phyloP scores from a whole-genome alignment of 2,888 invertebrate genomes.

The Ophion ventricosus region DNA sequence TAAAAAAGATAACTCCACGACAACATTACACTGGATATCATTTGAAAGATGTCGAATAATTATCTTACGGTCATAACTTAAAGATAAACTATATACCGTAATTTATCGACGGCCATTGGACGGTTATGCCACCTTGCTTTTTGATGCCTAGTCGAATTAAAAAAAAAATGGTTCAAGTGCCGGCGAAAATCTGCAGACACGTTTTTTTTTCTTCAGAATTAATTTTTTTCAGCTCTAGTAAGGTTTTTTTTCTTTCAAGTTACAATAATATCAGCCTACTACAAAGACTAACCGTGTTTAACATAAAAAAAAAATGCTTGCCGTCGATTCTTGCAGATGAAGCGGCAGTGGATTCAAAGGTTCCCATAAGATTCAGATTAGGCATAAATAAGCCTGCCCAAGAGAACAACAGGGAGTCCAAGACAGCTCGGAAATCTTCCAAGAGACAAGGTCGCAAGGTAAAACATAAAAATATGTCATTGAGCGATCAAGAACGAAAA shows the following conservation, averaged over 20 bases:
- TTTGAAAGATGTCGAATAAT: no score
- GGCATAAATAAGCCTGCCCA: constrained; percentile 76
- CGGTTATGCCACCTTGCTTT: no score
- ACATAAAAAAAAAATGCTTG: neutral
- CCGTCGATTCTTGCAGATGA: constrained; percentile 69
- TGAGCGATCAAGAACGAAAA: constrained; percentile 73
- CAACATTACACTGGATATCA: no score
- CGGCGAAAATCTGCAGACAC: neutral
- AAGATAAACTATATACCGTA: no score
- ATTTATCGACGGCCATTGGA: no score
- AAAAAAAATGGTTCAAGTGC: neutral
- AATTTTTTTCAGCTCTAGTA: neutral
- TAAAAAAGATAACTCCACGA: no score
- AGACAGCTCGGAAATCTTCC: constrained; percentile 76
- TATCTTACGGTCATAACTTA: no score
- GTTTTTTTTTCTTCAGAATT: neutral
- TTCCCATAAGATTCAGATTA: constrained; percentile 75
- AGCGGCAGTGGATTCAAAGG: constrained; percentile 74
- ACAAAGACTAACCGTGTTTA: neutral
- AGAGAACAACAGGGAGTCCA: constrained; percentile 77
- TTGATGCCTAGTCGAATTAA: neutral
- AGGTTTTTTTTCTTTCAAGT: neutral
- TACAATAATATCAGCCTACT: neutral
- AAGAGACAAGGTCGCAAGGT: constrained; percentile 80
- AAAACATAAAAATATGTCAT: constrained; percentile 78